Percentiles rank a stretch among this genome's conserved stretches.
Conservation (phyloP, 1,140 invertebrate genomes). For the Parasteatoda tepidariorum region DNA sequence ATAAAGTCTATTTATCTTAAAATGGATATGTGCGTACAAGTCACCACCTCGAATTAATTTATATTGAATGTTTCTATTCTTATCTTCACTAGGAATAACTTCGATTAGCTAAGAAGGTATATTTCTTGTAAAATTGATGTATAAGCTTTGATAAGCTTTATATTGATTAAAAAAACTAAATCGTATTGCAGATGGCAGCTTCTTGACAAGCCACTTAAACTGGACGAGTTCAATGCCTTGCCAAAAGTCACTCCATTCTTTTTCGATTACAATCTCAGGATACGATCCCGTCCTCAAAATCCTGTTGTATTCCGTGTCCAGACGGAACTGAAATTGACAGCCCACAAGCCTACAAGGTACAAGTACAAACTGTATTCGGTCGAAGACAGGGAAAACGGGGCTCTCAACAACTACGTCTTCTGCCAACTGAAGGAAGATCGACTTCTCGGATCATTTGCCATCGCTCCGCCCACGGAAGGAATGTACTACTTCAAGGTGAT, state of each 20-base stretch:
- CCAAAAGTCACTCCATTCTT: constrained; percentile 69
- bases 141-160: too few relatives aligned
- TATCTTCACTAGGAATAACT: too few relatives aligned
- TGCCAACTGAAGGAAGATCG: constrained; percentile 67
- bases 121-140: too few relatives aligned
- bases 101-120: too few relatives aligned
- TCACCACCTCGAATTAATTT: too few relatives aligned
- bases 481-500: constrained; percentile 66
- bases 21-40: too few relatives aligned
- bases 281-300: constrained; percentile 63
- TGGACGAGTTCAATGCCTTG: constrained; percentile 71
- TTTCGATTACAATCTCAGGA: constrained; percentile 66
- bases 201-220: constrained; percentile 69
- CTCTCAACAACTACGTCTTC: constrained; percentile 67
- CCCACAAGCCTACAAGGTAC: constrained; percentile 64
- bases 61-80: too few relatives aligned
- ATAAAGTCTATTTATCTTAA: too few relatives aligned
- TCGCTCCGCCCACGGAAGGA: constrained; percentile 65
- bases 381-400: constrained; percentile 65
- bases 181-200: constrained; percentile 74
- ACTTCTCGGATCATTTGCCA: constrained; percentile 65
- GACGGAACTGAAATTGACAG: constrained; percentile 64
- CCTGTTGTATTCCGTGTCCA: constrained; percentile 64
- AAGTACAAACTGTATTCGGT: constrained; percentile 65
- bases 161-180: too few relatives aligned